These are phyloP conservation scores for Nematopogon swammerdamellus DNA, from an alignment of 2,888 invertebrate genomes.

Conservation along the genomic window DNA sequence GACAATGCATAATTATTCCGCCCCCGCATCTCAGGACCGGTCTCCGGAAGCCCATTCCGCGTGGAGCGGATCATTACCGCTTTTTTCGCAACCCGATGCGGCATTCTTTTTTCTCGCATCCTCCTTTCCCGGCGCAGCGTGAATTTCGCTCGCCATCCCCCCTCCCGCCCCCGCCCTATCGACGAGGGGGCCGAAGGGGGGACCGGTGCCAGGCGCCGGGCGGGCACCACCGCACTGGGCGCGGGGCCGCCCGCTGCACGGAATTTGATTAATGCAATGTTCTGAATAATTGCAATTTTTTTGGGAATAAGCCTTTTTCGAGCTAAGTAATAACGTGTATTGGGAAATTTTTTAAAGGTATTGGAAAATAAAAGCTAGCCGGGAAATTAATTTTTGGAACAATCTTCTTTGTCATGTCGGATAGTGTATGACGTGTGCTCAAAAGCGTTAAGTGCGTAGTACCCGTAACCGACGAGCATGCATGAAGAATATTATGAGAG, in stretches of 20 bases:
- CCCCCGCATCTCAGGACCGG: slow-evolving; percentile 4
- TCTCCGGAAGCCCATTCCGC: slow-evolving; percentile 13
- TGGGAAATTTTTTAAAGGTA: too few relatives aligned
- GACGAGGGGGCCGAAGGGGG: slow-evolving; percentile 9
- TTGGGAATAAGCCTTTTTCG: background rate
- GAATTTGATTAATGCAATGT: slow-evolving; percentile 59
- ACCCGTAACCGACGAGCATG: too few relatives aligned
- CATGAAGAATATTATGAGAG: too few relatives aligned
- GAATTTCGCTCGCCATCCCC: slow-evolving; percentile 9
- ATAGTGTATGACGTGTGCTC: too few relatives aligned
- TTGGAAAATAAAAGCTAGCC: too few relatives aligned
- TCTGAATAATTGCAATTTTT: slow-evolving; percentile 36
- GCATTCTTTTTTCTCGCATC: slow-evolving; percentile 40
- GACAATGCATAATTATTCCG: too few relatives aligned
- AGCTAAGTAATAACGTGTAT: too few relatives aligned
- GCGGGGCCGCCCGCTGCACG: slow-evolving; percentile 28
- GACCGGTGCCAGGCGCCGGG: slow-evolving; percentile 6
- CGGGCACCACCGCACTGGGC: slow-evolving; percentile 18
- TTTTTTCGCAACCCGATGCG: slow-evolving; percentile 49
- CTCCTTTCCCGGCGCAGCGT: slow-evolving; percentile 11
- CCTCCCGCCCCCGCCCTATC: slow-evolving; percentile 19
- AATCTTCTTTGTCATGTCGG: too few relatives aligned
- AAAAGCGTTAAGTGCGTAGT: too few relatives aligned
- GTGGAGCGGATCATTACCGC: slow-evolving; percentile 28
- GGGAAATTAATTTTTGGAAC: too few relatives aligned